These are phyloP conservation scores for Desoria tigrina DNA, from an alignment of 2,888 invertebrate genomes.

Conservation along the genomic window DNA sequence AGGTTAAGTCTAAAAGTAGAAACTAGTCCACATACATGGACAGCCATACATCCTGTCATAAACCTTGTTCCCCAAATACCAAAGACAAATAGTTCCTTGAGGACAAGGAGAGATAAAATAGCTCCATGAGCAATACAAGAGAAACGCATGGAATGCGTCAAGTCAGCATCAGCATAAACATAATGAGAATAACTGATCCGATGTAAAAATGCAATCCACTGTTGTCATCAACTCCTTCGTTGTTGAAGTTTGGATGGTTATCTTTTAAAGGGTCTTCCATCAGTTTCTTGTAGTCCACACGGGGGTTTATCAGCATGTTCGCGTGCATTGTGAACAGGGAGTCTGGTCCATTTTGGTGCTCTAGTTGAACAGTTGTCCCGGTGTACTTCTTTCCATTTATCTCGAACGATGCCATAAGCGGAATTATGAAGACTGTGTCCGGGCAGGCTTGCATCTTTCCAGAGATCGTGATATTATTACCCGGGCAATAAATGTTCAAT, in stretches of 20 bases:
- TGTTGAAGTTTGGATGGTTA: background rate
- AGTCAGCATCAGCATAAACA: too few relatives aligned
- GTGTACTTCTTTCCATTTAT: conserved; percentile 25
- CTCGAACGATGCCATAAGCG: conserved; percentile 17
- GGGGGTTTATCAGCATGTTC: conserved; percentile 33
- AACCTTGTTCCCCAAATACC: too few relatives aligned
- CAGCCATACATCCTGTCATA: too few relatives aligned
- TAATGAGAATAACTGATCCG: too few relatives aligned
- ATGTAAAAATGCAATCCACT: too few relatives aligned
- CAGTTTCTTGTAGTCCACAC: background rate
- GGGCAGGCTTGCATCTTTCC: conserved; percentile 22
- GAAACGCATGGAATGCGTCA: too few relatives aligned
- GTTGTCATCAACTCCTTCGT: too few relatives aligned
- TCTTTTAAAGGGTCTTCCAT: background rate
- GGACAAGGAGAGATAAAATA: too few relatives aligned
- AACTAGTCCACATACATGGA: too few relatives aligned
- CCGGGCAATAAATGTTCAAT: conserved; percentile 13
- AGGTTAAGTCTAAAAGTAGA: too few relatives aligned
- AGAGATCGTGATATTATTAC: conserved; percentile 8
- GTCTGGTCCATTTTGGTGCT: conserved; percentile 17
- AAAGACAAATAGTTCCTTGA: too few relatives aligned
- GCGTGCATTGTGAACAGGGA: conserved; percentile 19
- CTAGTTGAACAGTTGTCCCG: conserved; percentile 12
- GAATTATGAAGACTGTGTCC: conserved; percentile 27
- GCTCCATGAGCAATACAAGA: too few relatives aligned